Conservation (phyloP, 1,140 invertebrate species). For the Caerostris darwini region DNA sequence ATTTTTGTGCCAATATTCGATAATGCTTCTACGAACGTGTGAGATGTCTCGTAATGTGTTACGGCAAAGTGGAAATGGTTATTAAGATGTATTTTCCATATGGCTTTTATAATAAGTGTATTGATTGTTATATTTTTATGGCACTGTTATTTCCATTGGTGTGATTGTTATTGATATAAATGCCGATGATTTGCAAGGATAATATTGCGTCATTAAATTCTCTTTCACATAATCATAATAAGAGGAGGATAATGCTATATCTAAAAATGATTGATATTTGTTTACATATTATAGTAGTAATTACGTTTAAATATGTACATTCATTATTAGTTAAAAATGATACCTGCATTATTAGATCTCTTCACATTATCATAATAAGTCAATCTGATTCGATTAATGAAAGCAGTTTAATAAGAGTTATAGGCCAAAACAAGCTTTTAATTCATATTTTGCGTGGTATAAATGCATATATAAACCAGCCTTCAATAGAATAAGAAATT, state of each 20-base stretch:
- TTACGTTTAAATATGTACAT: neutral
- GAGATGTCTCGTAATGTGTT: conserved; percentile 8
- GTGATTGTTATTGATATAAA: conserved; percentile 27
- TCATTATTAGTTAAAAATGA: too few species aligned
- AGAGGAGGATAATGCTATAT: neutral
- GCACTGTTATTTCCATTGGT: neutral
- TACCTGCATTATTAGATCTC: too few species aligned
- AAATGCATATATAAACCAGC: too few species aligned
- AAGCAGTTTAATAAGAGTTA: too few species aligned
- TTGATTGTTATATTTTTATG: neutral
- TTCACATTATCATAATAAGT: too few species aligned
- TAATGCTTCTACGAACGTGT: neutral
- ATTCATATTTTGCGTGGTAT: too few species aligned
- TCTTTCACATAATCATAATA: neutral
- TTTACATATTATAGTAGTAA: neutral
- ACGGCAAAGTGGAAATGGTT: neutral
- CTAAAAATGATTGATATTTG: neutral
- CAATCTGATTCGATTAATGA: too few species aligned
- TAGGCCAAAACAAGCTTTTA: too few species aligned
- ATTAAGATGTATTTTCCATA: neutral
- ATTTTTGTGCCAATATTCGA: neutral
- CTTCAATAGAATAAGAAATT: too few species aligned
- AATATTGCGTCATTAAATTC: neutral
- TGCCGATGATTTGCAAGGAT: neutral
- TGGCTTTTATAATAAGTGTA: neutral